Evolutionary conservation across 1,140 invertebrate species (phyloP), one percentile per base, ranked within the genome.

Genomic region (Apis dorsata): DNA sequence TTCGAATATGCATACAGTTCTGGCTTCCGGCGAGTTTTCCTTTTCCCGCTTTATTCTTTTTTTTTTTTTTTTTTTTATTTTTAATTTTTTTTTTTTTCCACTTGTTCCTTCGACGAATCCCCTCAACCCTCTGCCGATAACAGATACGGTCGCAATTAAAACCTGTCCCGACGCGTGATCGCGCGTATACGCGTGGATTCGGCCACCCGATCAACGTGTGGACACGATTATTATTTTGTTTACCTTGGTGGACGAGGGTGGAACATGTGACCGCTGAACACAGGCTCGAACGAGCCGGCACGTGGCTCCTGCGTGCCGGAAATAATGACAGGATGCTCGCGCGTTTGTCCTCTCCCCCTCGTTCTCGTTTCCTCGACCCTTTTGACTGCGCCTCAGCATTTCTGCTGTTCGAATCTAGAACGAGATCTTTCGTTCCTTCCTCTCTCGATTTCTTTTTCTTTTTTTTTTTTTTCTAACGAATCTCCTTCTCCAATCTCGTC

Each of bases 321-420:
- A 69, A 86, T 81, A 81, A 86, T 81, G 77, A 81, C 72, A 53
- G 53, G 53, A 68, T 53, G 80, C 72, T 63, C 62, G 59, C 68
- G 28, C 55, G 71, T 75, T 85, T 11, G 17, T 21, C 24, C 34
- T 34, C 34, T 7, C 34, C 34, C 34, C 34, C 24, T 13, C 17
- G 19, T 24, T 1, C 72, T 77, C 75, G 19, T 53, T 21, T 55
- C 24, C 34, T 24, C 59, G 34, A 11, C 70, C 70, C 51, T 51
- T 70, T 60, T 21, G 11, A 74, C 28, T 19, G 8, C 8, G 9
- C 8, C 9, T 59, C 9, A 34, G 13, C 1, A 55, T 21, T 34
- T 34, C 34, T 34, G 34, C 34, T 34, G 34, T 34, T 34, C 34
- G 34, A 2, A 34, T 34, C 34, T 3, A 44, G 34, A 34, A 34